Evolutionary conservation across 2,888 invertebrate species (phyloP), one percentile per base, ranked within the genome.

Genomic region (Cryptocheilus praepositus): DNA sequence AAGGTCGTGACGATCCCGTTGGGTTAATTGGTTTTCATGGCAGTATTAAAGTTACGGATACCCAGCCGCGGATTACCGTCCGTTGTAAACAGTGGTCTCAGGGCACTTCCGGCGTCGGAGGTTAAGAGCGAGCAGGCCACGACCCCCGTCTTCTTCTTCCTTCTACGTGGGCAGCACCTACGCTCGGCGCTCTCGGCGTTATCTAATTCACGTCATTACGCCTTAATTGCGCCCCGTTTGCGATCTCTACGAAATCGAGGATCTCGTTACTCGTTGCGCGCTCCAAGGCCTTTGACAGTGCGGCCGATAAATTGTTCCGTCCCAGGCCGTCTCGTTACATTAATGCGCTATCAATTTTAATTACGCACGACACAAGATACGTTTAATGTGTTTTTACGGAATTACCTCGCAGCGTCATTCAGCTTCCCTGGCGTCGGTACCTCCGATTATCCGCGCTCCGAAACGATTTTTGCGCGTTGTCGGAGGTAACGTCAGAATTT

Each of bases 21-120:
- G 74, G 70, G 71, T 79, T 80, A 79, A 81, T 80, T 79, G 79
- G 68, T 79, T 81, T 69, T 73, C 73, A 75, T 61, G 65, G 58
- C 66, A 25, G 52, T 62, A 67, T 53, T 56, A 61, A 76, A 79
- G 67, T 79, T 73, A 70, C 71, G 67, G 61, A 79, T 70, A 70
- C 58, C 65, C 49, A 28, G 18, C 59, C 54, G 62, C 15, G 70
- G 71, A 76, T 79, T 80, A 80, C 51, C 64, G 60, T 46, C 21
- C 55, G 43, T 51, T 80, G 70, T 73, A 70, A 80, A 74, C 70
- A 68, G 57, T 22, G 51, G 49, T 49, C 21, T 58, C 54, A 43
- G 18, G 15, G 43, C 44, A 36, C 36, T 36, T 36, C 36, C 36
- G 36, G 44, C 15, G 22, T 49, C 28, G 21, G 16, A 15, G 64